Base-by-base conservation (phyloP, 2,113 vertebrate genomes). In the Lophius piscatorius region DNA sequence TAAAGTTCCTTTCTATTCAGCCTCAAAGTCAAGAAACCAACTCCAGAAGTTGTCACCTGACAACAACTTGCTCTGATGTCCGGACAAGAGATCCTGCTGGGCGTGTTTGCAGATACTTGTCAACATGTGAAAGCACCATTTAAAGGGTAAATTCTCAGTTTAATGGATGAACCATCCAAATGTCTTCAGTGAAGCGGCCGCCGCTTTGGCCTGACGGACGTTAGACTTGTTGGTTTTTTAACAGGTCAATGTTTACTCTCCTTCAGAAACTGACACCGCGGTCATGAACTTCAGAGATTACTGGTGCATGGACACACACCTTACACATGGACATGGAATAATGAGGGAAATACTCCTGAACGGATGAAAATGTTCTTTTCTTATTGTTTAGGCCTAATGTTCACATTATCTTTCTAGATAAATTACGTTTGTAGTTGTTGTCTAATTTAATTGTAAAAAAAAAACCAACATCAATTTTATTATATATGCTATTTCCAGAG, bases 281-380 rank as follows among this genome's bases (percentile, higher is more conserved):
- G 76, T 67, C 71, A 70, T 74, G 55, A 60, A 67, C 81, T 42
- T 36, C 16, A 13, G 20, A 35, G 24, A 3, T 21, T 9, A 20
- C 1, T 18, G 4, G 18, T 3, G 18, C 35, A 22, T 23, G 22
- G 40, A 24, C 40, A 34, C 9, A 9, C 26, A 24, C n/a, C 6
- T n/a, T 16, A 63, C 0, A 28, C 36, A 35, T 35, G 14, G 33
- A 13, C 33, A 35, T 14, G 18, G 16, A 18, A 39, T 5, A 39
- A 39, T 18, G 11, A 31, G 8, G 29, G 1, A 7, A n/a, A n/a
- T n/a, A n/a, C n/a, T n/a, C n/a, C n/a, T n/a, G n/a, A n/a, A n/a
- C n/a, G n/a, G n/a, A n/a, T n/a, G n/a, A 12, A 13, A 12, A 34
- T 50, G 10, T n/a, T n/a, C n/a, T 33, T 20, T 52, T 51, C 22